phyloP scores from a whole-genome alignment of 2,888 invertebrate genomes.

The Apamea crenata region DNA sequence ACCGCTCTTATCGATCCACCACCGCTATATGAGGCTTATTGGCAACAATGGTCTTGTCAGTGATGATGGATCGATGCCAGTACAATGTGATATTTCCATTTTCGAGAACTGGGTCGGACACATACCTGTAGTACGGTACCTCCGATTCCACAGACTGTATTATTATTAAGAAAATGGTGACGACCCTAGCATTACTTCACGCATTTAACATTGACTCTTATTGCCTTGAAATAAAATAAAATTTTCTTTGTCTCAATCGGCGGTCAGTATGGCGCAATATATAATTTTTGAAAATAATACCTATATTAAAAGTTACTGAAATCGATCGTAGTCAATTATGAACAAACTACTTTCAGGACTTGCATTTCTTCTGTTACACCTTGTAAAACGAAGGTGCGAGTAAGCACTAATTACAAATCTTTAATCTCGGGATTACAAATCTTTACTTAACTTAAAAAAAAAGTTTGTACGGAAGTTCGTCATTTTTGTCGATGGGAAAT shows the following conservation, averaged over 20 bases:
- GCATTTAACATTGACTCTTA: background rate
- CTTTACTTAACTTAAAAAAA: background rate
- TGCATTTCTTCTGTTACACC: background rate
- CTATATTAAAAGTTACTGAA: background rate
- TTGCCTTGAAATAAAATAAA: background rate
- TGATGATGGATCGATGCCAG: background rate
- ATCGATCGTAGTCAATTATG: background rate
- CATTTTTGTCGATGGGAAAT: too few species aligned
- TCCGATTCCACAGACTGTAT: background rate
- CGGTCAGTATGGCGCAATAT: background rate
- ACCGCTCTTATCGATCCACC: background rate
- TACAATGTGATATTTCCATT: conserved; percentile 2
- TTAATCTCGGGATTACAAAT: background rate
- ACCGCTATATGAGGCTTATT: background rate
- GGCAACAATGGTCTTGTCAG: background rate
- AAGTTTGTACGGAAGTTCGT: background rate
- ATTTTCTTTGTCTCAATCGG: background rate
- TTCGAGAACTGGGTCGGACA: background rate
- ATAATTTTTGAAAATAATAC: background rate
- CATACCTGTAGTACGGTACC: too few species aligned
- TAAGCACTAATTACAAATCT: too few species aligned
- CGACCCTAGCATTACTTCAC: background rate
- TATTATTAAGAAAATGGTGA: background rate
- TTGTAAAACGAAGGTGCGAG: too few species aligned
- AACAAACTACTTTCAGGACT: background rate